Percentiles rank a stretch among this genome's conserved stretches.
These are phyloP conservation scores for Ataeniobius toweri DNA, from an alignment of 2,797 vertebrate genomes.

Conservation along the genomic window DNA sequence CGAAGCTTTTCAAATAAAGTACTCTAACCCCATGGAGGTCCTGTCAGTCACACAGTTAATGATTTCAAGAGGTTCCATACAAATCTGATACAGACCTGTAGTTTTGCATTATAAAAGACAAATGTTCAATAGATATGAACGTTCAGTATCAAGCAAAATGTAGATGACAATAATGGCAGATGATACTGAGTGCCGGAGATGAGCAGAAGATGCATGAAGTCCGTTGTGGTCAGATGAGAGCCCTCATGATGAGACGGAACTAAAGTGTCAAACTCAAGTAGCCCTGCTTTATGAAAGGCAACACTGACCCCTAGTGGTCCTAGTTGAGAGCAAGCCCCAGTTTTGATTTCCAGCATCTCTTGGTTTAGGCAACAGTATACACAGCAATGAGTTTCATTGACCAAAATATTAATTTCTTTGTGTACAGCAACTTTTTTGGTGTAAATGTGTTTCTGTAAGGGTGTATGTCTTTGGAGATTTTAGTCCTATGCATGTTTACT, in stretches of 20 bases:
- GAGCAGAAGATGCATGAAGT: constrained; percentile 12
- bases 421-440: background rate
- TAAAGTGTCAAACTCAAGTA: constrained; percentile 6
- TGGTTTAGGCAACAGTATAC: constrained; percentile 10
- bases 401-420: background rate
- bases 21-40: constrained; percentile 51
- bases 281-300: constrained; percentile 57
- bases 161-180: constrained; percentile 15
- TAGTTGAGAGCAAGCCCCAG: constrained; percentile 3
- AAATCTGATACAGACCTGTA: background rate
- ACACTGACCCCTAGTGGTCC: constrained; percentile 79
- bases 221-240: constrained; percentile 36
- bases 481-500: constrained; percentile 1
- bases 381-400: constrained; percentile 11
- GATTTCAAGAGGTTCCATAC: constrained; percentile 7
- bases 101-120: constrained; percentile 11
- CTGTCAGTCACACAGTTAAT: constrained; percentile 30
- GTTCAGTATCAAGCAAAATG: constrained; percentile 22
- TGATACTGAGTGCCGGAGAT: constrained; percentile 24
- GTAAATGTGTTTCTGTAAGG: background rate
- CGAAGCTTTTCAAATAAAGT: constrained; percentile 39
- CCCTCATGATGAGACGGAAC: constrained; percentile 26
- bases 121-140: constrained; percentile 4
- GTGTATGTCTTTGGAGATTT: background rate
- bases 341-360: constrained; percentile 27